Percentiles rank a stretch among this genome's conserved stretches.
Evolutionary conservation across 2,113 vertebrate species (phyloP).

Genomic region (Morone saxatilis): DNA sequence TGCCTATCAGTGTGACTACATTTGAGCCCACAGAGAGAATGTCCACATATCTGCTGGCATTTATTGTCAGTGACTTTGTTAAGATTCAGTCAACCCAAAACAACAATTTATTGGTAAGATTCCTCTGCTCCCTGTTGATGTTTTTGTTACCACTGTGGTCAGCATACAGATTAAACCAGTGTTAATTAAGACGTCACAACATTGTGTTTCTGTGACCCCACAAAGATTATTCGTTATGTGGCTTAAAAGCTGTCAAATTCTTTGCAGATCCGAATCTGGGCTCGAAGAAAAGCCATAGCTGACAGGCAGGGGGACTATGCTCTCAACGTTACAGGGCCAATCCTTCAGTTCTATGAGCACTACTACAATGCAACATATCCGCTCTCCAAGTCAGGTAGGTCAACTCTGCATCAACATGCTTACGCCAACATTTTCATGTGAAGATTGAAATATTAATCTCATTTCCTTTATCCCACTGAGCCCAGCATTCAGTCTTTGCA

Average conservation of each 20-base stretch:
- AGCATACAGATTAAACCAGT: not conserved
- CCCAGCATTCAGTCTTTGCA: not conserved
- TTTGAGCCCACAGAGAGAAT: conserved; percentile 88
- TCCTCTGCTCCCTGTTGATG: not conserved
- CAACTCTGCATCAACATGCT: not conserved
- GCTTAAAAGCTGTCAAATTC: not conserved
- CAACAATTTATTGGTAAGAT: conserved; percentile 76
- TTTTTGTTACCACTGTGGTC: not conserved
- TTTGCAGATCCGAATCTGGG: conserved; percentile 93
- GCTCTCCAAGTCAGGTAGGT: conserved; percentile 89
- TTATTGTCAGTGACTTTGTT: conserved; percentile 89
- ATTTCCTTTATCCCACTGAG: conserved; percentile 6
- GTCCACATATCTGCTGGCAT: conserved; percentile 96
- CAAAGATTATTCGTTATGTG: not conserved
- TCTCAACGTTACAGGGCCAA: conserved; percentile 83
- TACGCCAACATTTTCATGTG: not conserved
- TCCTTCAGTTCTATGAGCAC: conserved; percentile 86
- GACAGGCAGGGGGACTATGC: conserved; percentile 85
- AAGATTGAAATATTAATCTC: not conserved
- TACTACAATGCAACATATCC: conserved; percentile 89
- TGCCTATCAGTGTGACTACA: conserved; percentile 58
- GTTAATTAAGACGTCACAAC: not conserved
- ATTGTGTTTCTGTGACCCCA: not conserved
- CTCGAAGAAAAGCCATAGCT: conserved; percentile 83
- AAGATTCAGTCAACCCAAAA: accelerated